These are phyloP conservation scores for Heliocidaris erythrogramma DNA, from an alignment of 35 echinoderm and acorn worm genomes.

Conservation along the genomic window DNA sequence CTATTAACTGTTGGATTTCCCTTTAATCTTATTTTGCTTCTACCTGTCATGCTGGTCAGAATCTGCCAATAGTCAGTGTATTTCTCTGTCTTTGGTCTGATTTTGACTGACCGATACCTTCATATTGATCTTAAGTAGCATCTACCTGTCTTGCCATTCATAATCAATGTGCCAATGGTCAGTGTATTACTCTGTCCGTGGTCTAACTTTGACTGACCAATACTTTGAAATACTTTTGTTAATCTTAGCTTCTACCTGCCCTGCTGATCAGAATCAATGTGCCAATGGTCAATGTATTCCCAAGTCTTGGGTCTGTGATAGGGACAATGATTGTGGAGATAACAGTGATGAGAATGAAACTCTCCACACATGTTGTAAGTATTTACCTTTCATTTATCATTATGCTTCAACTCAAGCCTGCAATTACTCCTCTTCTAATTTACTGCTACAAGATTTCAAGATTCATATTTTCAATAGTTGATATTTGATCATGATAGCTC, in stretches of 20 bases:
- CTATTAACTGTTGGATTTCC: too few species aligned
- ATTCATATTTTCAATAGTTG: neutral
- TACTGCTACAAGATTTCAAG: neutral
- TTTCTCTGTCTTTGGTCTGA: too few species aligned
- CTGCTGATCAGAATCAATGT: conserved; percentile 51
- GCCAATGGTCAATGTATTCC: conserved; percentile 64
- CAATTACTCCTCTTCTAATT: neutral
- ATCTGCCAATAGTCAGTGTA: too few species aligned
- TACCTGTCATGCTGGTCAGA: neutral
- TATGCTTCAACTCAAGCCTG: neutral
- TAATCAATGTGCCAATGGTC: conserved; percentile 50
- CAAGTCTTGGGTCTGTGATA: conserved; percentile 70
- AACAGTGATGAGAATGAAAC: conserved; percentile 67
- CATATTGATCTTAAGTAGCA: neutral
- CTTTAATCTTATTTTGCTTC: neutral
- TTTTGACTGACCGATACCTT: neutral
- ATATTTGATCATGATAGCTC: neutral
- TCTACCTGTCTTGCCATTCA: conserved; percentile 43
- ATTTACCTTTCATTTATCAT: neutral
- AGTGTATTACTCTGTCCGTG: conserved; percentile 66
- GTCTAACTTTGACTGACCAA: conserved; percentile 27
- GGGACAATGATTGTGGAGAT: conserved; percentile 80
- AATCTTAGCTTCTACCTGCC: conserved; percentile 36
- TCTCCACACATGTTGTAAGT: conserved; percentile 30
- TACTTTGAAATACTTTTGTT: neutral